Base-by-base conservation (phyloP, 2,797 vertebrate genomes). In the Dermochelys coriacea region DNA sequence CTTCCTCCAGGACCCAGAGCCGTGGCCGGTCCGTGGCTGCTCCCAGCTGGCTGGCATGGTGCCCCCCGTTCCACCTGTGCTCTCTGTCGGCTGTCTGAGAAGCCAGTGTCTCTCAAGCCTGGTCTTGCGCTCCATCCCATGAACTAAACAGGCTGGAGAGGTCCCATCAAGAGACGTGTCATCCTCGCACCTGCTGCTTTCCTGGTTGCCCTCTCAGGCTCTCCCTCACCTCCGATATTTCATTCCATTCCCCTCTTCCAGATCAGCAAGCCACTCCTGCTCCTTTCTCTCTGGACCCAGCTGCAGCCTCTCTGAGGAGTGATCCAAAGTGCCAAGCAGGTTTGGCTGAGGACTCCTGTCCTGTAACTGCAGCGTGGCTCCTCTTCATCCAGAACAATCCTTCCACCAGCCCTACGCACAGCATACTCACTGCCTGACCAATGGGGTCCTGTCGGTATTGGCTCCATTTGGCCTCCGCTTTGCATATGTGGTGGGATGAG, bases 11-110 rank as follows among this genome's bases (percentile, higher is more conserved):
- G 27, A 29, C 51, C 64, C 86, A 8, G 45, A 41, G 34, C 2
- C 19, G 9, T 31, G 29, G 16, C 18, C 7, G 52, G 31, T 23
- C 80, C 51, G 25, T 3, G 50, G 18, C 37, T 41, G 5, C 19
- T 6, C 34, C 57, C 57, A 1, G 0, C 0, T 0, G 6, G 75
- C 45, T 71, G 37, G 68, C 10, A 41, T 9, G 18, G 21, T 23
- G 68, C 37, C 68, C 37, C 10, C 68, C 1, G 7, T 61, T 61
- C 16, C 34, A 37, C 34, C 61, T 68, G 61, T 5, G 4, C 61
- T 68, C 31, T 61, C 61, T 37, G 8, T n/a, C 8, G 18, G 34
- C 34, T n/a, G 34, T 64, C 61, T 64, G 61, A 64, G 61, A 64
- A 15, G 16, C 61, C 34, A n/a, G 16, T 15, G 4, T 68, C 16